Percentiles rank a stretch among this genome's conserved stretches.
Evolutionary conservation across 2,797 vertebrate genomes (phyloP).

Genomic region (Falco columbarius): DNA sequence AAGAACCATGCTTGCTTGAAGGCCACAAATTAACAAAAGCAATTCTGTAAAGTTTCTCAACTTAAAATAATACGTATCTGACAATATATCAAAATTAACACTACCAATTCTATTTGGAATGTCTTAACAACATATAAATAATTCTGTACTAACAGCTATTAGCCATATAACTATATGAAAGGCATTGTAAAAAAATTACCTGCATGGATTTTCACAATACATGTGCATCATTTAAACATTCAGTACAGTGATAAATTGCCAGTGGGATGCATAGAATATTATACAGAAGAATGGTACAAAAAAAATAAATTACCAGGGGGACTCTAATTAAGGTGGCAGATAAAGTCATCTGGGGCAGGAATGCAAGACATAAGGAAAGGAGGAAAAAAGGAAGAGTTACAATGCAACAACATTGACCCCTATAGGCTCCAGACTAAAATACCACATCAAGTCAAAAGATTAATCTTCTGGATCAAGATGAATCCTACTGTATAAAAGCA

Average conservation of each 20-base stretch:
- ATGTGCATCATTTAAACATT: background rate
- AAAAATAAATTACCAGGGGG: background rate
- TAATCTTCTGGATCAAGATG: background rate
- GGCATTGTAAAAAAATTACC: background rate
- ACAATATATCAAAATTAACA: background rate
- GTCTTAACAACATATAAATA: background rate
- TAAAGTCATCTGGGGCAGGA: constrained; percentile 7
- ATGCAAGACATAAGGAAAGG: background rate
- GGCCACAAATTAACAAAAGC: background rate
- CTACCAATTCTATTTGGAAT: background rate
- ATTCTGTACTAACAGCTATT: background rate
- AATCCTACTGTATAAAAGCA: background rate
- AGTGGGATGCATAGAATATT: background rate
- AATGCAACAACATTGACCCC: background rate
- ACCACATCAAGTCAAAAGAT: background rate
- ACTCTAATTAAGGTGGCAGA: background rate
- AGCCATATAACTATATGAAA: background rate
- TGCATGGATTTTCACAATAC: background rate
- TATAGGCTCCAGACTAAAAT: background rate
- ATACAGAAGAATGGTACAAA: background rate
- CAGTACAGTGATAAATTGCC: background rate
- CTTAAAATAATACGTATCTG: background rate
- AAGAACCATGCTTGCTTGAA: background rate
- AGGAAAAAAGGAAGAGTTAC: constrained; percentile 10
- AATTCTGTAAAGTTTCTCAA: background rate